Percentiles rank a stretch among this genome's conserved stretches.
phyloP scores from a whole-genome alignment of 35 echinoderm and acorn worm genomes.

The Amphiura filiformis region DNA sequence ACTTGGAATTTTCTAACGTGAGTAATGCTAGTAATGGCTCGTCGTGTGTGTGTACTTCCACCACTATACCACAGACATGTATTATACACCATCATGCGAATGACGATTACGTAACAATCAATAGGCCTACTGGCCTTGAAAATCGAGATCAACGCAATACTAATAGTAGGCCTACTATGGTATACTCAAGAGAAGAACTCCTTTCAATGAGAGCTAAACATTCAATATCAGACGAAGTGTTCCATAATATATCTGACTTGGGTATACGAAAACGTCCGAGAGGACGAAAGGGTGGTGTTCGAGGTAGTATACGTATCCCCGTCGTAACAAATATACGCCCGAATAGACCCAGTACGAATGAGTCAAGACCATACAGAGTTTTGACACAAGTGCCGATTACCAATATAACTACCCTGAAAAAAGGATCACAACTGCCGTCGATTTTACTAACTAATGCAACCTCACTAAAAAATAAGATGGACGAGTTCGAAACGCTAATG shows the following conservation, averaged over 20 bases:
- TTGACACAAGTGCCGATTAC: neutral
- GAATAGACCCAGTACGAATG: too few species aligned
- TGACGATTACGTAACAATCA: too few species aligned
- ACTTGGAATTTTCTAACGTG: neutral
- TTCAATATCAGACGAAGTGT: neutral
- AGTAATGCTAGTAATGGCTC: neutral
- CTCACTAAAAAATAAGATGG: conserved; percentile 1
- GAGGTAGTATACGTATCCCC: neutral
- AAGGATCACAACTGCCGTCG: neutral
- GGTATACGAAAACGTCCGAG: neutral
- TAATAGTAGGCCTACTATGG: neutral
- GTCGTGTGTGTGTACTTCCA: neutral
- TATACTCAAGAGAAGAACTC: neutral
- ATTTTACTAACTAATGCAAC: neutral
- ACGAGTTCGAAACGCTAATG: neutral
- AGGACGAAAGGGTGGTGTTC: neutral
- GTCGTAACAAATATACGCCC: too few species aligned
- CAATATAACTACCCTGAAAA: neutral
- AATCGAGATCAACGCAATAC: neutral
- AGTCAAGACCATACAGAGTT: neutral
- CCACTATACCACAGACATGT: neutral
- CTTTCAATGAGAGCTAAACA: neutral
- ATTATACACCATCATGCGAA: too few species aligned
- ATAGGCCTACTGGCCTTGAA: too few species aligned
- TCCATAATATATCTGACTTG: neutral